Evolutionary conservation across 1,140 invertebrate genomes (phyloP).

Genomic region (fruit fly (Drosophila melanogaster)): Release_6_plus_ISO1_MT NT_037436.4:15314001-15314500

Average conservation of each 20-base stretch:
- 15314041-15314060: background rate
- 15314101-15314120: too few relatives aligned
- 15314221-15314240: conserved; percentile 28
- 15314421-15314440: conserved; percentile 77
- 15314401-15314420: conserved; percentile 22
- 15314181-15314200: conserved; percentile 17
- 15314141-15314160: conserved; percentile 5
- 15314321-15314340: conserved; percentile 60
- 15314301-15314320: conserved; percentile 59
- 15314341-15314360: conserved; percentile 19
- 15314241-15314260: conserved; percentile 12
- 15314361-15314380: conserved; percentile 23
- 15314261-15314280: conserved; percentile 14
- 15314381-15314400: conserved; percentile 13
- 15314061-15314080: too few relatives aligned
- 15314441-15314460: conserved; percentile 71
- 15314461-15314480: conserved; percentile 18
- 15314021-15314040: background rate
- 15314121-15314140: too few relatives aligned
- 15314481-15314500: conserved; percentile 71
- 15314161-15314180: conserved; percentile 6
- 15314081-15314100: too few relatives aligned
- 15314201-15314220: conserved; percentile 31
- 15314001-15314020: too few relatives aligned
- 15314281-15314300: conserved; percentile 62